Conservation (phyloP, 1,140 invertebrate species). For the Lethrus apterus region DNA sequence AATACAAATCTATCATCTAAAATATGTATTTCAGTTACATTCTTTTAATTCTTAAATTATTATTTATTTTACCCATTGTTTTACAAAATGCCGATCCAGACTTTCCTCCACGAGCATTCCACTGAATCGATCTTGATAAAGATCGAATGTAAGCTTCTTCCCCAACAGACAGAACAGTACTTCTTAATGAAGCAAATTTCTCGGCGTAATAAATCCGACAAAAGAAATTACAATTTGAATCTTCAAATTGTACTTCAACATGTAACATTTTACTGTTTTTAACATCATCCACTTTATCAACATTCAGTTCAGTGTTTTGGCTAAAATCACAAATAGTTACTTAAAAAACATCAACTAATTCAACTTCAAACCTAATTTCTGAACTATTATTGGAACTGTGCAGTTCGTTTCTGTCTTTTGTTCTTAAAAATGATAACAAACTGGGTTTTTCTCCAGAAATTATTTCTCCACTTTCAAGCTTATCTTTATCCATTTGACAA, state of each 20-base stretch:
- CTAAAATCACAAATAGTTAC: constrained; percentile 8
- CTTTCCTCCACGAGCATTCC: constrained; percentile 94
- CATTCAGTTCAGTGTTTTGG: constrained; percentile 16
- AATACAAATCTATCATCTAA: constrained; percentile 93
- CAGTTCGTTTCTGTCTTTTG: constrained; percentile 33
- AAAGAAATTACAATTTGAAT: constrained; percentile 68
- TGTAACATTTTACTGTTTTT: constrained; percentile 47
- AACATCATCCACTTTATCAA: constrained; percentile 34
- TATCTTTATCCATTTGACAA: constrained; percentile 40
- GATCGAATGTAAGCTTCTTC: constrained; percentile 75
- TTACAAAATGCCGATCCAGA: constrained; percentile 95
- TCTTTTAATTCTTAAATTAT: not conserved
- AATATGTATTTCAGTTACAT: constrained; percentile 22
- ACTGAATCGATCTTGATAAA: constrained; percentile 80
- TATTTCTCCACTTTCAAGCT: constrained; percentile 31
- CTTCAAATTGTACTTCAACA: constrained; percentile 72
- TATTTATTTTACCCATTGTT: constrained; percentile 60
- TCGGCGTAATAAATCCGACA: constrained; percentile 82
- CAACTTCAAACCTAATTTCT: constrained; percentile 1
- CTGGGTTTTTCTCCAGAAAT: constrained; percentile 41
- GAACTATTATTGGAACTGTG: not conserved
- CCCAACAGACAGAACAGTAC: constrained; percentile 60
- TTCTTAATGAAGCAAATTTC: constrained; percentile 71
- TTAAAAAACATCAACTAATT: not conserved
- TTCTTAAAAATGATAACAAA: constrained; percentile 45